Base-by-base conservation (phyloP, 1,140 invertebrate species). In the Diachasmimorpha longicaudata region DNA sequence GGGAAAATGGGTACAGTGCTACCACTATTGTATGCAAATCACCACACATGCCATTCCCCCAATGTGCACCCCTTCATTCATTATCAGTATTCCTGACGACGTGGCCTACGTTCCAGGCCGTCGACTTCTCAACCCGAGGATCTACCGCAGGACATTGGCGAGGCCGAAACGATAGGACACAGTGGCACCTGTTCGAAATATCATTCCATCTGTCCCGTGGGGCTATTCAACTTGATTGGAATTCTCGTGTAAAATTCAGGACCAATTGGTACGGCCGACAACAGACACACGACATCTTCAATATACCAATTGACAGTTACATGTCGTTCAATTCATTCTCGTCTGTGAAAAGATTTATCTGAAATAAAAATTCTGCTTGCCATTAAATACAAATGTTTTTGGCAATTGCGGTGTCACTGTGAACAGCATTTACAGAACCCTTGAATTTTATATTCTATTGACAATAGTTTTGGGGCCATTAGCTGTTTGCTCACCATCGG, bases 141-240 rank as follows among this genome's bases (percentile, higher is more conserved):
- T 83, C 74, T 88, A 78, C 83, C 85, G 58, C 77, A 80, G 79
- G 87, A 88, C 79, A 83, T 87, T 82, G 72, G 78, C 70, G 82
- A 87, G 74, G 87, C 87, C 78, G 87, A 89, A 78, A 77, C 83
- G 77, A 80, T 82, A 77, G 87, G 87, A 81, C 85, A 81, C 78
- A 85, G 83, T 85, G 83, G 84, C 81, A 83, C 78, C 81, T 89
- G 87, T 78, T 83, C 81, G 76, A 85, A 85, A 81, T 87, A 87
- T 81, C 83, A 84, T 81, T 80, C 79, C 67, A 77, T 79, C 74
- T 89, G 87, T 81, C 87, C 87, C 81, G 63, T 85, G 83, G 87
- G 87, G 77, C 85, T 89, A 77, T 87, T 89, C 78, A 85, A 89
- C 81, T 84, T 89, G 84, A 87, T 89, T 84, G 87, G 86, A 73